A percentile compares a stretch with the other conserved stretches of the same genome.
Conservation (phyloP, 2,113 vertebrate genomes). For the Cariama cristata region DNA sequence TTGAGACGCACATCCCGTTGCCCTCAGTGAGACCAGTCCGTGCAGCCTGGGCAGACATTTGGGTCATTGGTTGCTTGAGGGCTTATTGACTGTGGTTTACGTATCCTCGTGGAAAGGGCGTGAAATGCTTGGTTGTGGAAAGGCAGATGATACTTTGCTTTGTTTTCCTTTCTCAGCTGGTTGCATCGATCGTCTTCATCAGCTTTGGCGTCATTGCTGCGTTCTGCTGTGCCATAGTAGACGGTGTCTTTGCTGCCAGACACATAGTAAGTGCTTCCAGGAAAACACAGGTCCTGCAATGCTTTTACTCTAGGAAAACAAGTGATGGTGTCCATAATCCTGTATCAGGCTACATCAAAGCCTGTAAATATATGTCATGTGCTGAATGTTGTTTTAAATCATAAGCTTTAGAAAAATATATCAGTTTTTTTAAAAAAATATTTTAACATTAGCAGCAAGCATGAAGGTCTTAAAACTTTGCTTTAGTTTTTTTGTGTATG, state of each 20-base stretch:
- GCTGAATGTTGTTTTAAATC: not conserved
- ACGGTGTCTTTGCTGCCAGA: slow-evolving; percentile 96
- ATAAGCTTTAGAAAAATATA: not conserved
- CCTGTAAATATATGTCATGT: not conserved
- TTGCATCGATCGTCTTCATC: slow-evolving; percentile 98
- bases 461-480: not conserved
- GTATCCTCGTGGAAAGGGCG: not conserved
- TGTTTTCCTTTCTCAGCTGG: slow-evolving; percentile 83
- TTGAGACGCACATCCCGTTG: not conserved
- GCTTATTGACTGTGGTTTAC: not conserved
- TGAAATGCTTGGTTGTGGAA: not conserved
- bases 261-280: slow-evolving; percentile 91
- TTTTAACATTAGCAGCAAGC: not conserved
- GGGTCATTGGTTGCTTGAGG: not conserved
- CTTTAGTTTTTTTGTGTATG: not conserved
- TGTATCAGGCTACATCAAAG: fast-evolving
- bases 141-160: slow-evolving; percentile 16
- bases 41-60: not conserved
- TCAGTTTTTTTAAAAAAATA: not conserved
- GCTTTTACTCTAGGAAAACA: not conserved
- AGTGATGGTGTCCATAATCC: not conserved
- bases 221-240: slow-evolving; percentile 98
- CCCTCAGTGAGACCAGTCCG: not conserved
- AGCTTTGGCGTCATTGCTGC: slow-evolving; percentile 97
- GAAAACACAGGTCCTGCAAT: not conserved